phyloP scores from a whole-genome alignment of 1,140 invertebrate genomes.

The Ceratitis capitata region DNA sequence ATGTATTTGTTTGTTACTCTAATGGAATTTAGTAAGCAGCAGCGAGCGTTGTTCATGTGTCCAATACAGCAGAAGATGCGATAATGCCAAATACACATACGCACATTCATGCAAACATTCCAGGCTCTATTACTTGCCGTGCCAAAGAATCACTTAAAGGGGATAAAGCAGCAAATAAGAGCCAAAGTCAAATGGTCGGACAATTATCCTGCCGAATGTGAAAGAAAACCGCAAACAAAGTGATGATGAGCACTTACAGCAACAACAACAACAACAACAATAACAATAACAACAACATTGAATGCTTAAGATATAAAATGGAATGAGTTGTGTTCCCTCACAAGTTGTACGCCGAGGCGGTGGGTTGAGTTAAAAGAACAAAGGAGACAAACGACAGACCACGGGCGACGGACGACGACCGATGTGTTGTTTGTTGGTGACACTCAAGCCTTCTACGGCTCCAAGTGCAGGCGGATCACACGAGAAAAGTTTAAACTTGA shows the following conservation, averaged over 20 bases:
- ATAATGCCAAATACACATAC: no score
- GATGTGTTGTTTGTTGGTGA: not conserved
- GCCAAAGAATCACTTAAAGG: conserved; percentile 7
- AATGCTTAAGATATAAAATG: no score
- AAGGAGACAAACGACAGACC: not conserved
- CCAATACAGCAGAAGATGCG: not conserved
- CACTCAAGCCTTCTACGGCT: no score
- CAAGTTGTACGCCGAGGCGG: no score
- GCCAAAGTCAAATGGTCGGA: conserved; percentile 12
- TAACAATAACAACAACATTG: no score
- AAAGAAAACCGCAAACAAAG: not conserved
- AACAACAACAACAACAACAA: no score
- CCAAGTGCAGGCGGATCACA: conserved; percentile 22
- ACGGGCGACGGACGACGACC: not conserved
- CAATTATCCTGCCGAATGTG: not conserved
- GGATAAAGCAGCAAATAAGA: conserved; percentile 22
- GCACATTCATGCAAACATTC: no score
- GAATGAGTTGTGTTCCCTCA: no score
- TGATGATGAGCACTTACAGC: not conserved
- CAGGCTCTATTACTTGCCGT: not conserved
- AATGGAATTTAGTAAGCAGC: not conserved
- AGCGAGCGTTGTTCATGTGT: not conserved
- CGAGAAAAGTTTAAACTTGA: conserved; percentile 19
- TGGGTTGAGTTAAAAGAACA: no score
- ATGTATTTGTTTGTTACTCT: not conserved